Conservation (phyloP, 2,888 invertebrate genomes). For the Callyntrura sp. region DNA sequence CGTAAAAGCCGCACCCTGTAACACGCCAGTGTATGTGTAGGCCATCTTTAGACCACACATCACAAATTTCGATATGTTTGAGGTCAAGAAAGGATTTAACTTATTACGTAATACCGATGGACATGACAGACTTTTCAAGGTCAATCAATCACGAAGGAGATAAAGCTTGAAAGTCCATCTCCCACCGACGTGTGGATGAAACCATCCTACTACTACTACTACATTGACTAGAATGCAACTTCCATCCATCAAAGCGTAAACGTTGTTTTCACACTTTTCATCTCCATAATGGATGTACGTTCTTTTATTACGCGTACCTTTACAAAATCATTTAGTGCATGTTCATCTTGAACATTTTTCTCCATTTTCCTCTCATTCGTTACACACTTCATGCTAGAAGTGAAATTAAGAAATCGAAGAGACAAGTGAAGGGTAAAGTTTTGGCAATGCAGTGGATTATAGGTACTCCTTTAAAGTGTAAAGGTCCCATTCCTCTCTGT, state of each 20-base stretch:
- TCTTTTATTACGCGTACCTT: no score
- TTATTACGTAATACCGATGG: slow-evolving; percentile 51
- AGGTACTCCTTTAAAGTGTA: background rate
- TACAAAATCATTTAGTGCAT: background rate
- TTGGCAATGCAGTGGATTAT: background rate
- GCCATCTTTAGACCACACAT: background rate
- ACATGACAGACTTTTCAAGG: slow-evolving; percentile 55
- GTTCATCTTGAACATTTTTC: slow-evolving; percentile 10
- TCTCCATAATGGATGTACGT: no score
- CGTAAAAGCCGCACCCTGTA: slow-evolving; percentile 59
- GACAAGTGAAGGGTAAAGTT: slow-evolving; percentile 50
- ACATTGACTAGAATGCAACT: no score
- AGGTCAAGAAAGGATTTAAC: slow-evolving; percentile 52
- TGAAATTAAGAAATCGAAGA: slow-evolving; percentile 9
- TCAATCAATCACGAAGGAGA: slow-evolving; percentile 36
- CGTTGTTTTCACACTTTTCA: no score
- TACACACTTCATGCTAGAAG: slow-evolving; percentile 58
- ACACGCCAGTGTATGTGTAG: slow-evolving; percentile 34
- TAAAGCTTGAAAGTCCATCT: no score
- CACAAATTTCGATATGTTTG: slow-evolving; percentile 35
- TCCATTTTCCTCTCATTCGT: slow-evolving; percentile 57
- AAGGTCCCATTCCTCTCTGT: background rate
- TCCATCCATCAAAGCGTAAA: slow-evolving; percentile 5
- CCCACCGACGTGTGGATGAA: no score
- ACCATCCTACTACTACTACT: no score